Conservation (phyloP, 2,888 invertebrate genomes). For the Nephrotoma flavescens region DNA sequence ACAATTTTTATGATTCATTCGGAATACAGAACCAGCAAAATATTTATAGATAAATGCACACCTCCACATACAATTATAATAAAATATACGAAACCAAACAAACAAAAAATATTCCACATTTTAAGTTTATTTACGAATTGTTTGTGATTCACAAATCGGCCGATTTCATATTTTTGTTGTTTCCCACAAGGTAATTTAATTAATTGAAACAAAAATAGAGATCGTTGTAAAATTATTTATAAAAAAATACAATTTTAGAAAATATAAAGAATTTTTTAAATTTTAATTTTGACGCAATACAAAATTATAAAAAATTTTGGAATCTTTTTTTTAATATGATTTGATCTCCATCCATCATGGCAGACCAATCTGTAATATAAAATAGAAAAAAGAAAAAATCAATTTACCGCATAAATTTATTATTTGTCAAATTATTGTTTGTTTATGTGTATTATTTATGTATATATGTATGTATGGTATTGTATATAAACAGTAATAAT, state of each 20-base stretch:
- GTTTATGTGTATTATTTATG: background rate
- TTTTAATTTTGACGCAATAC: background rate
- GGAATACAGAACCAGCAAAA: background rate
- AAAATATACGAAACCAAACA: background rate
- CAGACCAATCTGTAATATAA: constrained; percentile 14
- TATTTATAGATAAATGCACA: background rate
- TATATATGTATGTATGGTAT: background rate
- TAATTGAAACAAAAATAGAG: background rate
- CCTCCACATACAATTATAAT: background rate
- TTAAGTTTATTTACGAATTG: background rate
- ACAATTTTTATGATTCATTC: background rate
- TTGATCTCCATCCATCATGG: constrained; percentile 8
- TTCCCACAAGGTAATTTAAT: background rate
- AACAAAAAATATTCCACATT: background rate
- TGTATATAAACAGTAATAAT: too few species aligned
- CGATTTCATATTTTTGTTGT: background rate
- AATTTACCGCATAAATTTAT: background rate
- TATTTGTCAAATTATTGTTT: background rate
- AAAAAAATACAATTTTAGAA: background rate
- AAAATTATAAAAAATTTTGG: background rate
- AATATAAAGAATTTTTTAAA: background rate
- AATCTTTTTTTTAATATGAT: background rate
- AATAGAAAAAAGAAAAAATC: constrained; percentile 9
- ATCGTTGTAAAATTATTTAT: background rate
- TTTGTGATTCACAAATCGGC: background rate